phyloP scores from a whole-genome alignment of 2,888 invertebrate genomes.

The Cheilosia urbana region DNA sequence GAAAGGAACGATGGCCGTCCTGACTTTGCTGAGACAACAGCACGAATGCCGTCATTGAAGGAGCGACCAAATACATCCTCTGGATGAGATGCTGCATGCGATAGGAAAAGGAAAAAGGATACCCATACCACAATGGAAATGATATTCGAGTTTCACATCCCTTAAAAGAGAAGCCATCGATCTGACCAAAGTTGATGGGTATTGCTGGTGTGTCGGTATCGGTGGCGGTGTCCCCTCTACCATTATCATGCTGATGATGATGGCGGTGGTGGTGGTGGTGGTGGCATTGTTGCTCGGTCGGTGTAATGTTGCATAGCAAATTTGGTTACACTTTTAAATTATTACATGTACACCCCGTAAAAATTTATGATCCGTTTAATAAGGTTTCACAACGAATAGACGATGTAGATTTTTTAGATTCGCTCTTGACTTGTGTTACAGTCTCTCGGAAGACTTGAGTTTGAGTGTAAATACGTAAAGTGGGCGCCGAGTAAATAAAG shows the following conservation, averaged over 20 bases:
- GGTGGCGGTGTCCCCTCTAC: too few relatives aligned
- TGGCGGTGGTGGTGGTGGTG: conserved; percentile 1
- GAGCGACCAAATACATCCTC: conserved; percentile 40
- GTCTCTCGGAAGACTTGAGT: conserved; percentile 2
- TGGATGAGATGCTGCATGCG: conserved; percentile 40
- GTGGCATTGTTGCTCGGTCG: conserved; percentile 58
- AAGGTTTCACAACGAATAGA: conserved; percentile 73
- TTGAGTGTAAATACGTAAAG: conserved; percentile 34
- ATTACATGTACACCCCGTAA: conserved; percentile 71
- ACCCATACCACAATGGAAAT: conserved; percentile 52
- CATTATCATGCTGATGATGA: neutral
- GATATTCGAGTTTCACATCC: conserved; percentile 57
- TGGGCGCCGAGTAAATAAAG: conserved; percentile 12
- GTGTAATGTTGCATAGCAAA: conserved; percentile 74
- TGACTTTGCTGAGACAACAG: conserved; percentile 32
- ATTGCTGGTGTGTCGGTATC: conserved; percentile 17
- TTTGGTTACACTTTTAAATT: conserved; percentile 72
- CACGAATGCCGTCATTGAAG: conserved; percentile 4
- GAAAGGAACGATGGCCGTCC: conserved; percentile 48
- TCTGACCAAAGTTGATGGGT: conserved; percentile 67
- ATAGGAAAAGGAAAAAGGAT: conserved; percentile 4
- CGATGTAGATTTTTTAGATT: conserved; percentile 58
- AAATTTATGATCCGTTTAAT: conserved; percentile 75
- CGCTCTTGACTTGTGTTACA: conserved; percentile 9
- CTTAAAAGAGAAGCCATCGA: conserved; percentile 50